Conservation (phyloP, 2,888 invertebrate species). For the Lamellibrachia satsuma region DNA sequence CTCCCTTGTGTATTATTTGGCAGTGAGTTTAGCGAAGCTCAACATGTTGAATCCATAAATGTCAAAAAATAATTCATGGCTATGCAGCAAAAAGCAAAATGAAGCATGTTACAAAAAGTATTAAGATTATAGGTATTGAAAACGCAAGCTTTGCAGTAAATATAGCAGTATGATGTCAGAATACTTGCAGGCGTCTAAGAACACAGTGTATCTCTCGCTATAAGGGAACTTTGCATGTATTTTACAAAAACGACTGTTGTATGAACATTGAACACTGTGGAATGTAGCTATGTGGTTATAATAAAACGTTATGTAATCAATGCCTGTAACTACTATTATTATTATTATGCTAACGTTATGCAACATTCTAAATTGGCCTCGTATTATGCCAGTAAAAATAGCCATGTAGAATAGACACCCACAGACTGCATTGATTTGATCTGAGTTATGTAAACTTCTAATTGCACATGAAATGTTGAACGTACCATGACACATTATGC, state of each 20-base stretch:
- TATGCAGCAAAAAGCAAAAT: not conserved
- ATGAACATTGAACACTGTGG: not conserved
- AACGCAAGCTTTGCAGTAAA: not conserved
- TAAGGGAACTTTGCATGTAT: not conserved
- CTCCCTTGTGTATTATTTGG: not conserved
- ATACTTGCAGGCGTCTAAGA: conserved; percentile 1
- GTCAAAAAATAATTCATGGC: not conserved
- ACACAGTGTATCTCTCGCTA: not conserved
- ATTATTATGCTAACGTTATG: not conserved
- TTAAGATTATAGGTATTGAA: not conserved
- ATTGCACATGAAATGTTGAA: not conserved
- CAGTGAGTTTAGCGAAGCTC: not conserved
- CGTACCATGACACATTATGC: not conserved
- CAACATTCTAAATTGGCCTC: not conserved
- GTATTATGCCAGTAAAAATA: not conserved
- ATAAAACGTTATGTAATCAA: not conserved
- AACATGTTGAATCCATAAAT: not conserved
- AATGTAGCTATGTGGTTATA: not conserved
- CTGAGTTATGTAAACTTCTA: not conserved
- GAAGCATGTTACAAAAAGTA: not conserved
- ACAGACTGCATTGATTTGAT: not conserved
- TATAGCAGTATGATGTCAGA: not conserved
- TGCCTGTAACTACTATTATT: not conserved
- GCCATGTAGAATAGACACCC: not conserved
- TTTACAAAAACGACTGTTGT: not conserved